Conservation (phyloP, 1,140 invertebrate species). For the Drosophila pseudoananassae region DNA sequence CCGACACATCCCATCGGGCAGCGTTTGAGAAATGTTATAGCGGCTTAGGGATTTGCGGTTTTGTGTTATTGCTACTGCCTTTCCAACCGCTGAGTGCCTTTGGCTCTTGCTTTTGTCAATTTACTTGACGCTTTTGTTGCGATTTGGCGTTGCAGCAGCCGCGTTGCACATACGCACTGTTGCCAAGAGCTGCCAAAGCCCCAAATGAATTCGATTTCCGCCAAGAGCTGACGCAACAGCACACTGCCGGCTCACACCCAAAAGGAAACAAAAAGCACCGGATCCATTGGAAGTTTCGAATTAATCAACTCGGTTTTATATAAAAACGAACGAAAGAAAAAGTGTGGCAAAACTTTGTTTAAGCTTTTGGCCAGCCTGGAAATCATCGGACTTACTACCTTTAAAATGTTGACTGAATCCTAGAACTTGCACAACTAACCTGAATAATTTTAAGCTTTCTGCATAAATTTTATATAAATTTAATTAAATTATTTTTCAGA, state of each 20-base stretch:
- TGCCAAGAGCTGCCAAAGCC: slow-evolving; percentile 34
- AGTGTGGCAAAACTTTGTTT: background rate
- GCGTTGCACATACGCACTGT: slow-evolving; percentile 72
- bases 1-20: slow-evolving; percentile 30
- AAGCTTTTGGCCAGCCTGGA: background rate
- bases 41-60: slow-evolving; percentile 75
- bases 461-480: no score
- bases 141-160: slow-evolving; percentile 42
- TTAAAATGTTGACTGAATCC: background rate
- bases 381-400: background rate
- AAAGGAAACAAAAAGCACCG: background rate
- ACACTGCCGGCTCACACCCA: slow-evolving; percentile 3
- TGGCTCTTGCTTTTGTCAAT: slow-evolving; percentile 66
- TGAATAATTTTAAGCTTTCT: no score
- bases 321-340: slow-evolving; percentile 1
- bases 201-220: slow-evolving; percentile 48
- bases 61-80: slow-evolving; percentile 66
- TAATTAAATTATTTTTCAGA: no score
- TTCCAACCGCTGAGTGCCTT: slow-evolving; percentile 43
- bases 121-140: slow-evolving; percentile 55
- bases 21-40: slow-evolving; percentile 76
- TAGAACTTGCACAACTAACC: no score
- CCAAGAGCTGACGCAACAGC: slow-evolving; percentile 27
- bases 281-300: slow-evolving; percentile 1
- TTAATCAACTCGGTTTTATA: slow-evolving; percentile 28